Evolutionary conservation across 64 coral and sea anemone species (phyloP), one percentile per base, ranked within the genome.

Genomic region (Montipora capricornis): DNA sequence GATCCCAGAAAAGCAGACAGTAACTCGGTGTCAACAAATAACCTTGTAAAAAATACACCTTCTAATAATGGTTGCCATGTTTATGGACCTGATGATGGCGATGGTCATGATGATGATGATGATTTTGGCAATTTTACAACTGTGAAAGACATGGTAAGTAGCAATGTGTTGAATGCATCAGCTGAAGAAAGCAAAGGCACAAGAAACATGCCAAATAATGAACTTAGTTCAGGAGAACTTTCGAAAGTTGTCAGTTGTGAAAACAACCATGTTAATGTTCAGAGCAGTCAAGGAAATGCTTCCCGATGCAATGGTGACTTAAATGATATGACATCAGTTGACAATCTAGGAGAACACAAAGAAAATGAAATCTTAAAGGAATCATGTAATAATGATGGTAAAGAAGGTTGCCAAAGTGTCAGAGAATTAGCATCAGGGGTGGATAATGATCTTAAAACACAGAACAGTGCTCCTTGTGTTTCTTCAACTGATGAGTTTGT

Each of bases 41-140:
- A 5, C 17, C 3, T 19, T 29, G 15, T 16, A 62, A 29, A 82
- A 68, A 48, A 11, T 68, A 68, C 8, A 47, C 47, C 5, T 66
- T 61, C 22, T 61, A 68, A 11, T 68, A 84, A 84, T 84, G 81
- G 81, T 29, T 46, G 59, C 68, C 16, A 67, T 47, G 59, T 47
- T 58, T 37, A 66, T 67, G 15, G 81, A 73, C 16, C 48, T 17
- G 11, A 57, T 64, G 14, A 64, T 64, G 61, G 14, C 0, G 14
- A 16, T 12, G 61, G 4, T 64, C 15, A 64, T 16, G 14, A 55
- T 84, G 59, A 89, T 45, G 83, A 81, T 90, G 92, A 90, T 90
- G 92, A 93, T 24, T 93, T 93, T 93, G 92, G 92, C n/a, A 76
- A 92, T 76, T 92, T 92, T 85, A 44, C 82, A 71, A 86, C 16